phyloP scores from a whole-genome alignment of 2,797 vertebrate genomes.

The Betta splendens region DNA sequence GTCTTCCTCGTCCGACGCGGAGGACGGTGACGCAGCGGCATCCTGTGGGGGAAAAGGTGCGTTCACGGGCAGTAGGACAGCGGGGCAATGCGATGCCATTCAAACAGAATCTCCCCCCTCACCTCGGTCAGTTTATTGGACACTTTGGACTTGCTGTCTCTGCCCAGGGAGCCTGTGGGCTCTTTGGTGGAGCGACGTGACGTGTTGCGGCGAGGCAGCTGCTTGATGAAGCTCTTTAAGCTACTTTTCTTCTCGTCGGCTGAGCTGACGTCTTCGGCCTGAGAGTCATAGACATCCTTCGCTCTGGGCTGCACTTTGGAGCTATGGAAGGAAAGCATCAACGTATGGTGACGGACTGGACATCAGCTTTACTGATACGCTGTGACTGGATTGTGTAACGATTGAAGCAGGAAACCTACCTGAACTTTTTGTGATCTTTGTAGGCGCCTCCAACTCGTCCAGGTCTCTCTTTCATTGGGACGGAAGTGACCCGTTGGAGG shows the following conservation, averaged over 20 bases:
- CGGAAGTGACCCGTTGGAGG: slow-evolving; percentile 66
- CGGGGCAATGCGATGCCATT: no score
- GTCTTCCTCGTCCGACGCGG: slow-evolving; percentile 72
- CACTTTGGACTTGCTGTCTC: slow-evolving; percentile 21
- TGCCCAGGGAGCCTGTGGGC: slow-evolving; percentile 42
- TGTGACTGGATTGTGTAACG: no score
- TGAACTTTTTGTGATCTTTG: slow-evolving; percentile 74
- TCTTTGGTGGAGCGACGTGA: slow-evolving; percentile 33
- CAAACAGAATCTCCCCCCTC: background rate
- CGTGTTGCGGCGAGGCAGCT: slow-evolving; percentile 36
- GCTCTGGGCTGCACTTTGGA: slow-evolving; percentile 32
- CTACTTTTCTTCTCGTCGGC: slow-evolving; percentile 79
- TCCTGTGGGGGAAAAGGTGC: no score
- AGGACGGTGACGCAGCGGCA: slow-evolving; percentile 37
- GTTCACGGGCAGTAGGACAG: no score
- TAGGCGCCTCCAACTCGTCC: slow-evolving; percentile 82
- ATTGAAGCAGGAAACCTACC: no score
- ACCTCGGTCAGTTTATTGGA: no score
- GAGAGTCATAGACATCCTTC: slow-evolving; percentile 54
- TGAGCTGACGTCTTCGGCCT: slow-evolving; percentile 69
- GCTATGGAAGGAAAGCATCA: slow-evolving; percentile 3
- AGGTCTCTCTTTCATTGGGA: slow-evolving; percentile 50
- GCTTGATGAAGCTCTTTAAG: slow-evolving; percentile 77
- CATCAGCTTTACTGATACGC: no score
- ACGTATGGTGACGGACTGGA: background rate